Base-by-base conservation (phyloP, 2,888 invertebrate genomes). In the Microdon myrmicae region DNA sequence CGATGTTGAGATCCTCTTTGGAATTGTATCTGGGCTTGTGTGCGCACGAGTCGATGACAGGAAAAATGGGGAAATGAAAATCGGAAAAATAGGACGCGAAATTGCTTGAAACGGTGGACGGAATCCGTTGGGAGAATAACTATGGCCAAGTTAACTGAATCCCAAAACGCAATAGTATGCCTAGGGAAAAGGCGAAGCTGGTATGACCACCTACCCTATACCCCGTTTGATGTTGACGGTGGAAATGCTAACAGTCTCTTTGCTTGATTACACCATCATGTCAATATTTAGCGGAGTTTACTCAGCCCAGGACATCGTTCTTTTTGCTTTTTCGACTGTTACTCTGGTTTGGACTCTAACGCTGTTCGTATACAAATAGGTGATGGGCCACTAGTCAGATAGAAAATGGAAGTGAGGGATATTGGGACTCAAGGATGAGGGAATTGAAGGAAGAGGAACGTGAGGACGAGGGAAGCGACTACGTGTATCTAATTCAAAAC, bases 61-160 rank as follows among this genome's bases (percentile, higher is more conserved):
- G 43, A 56, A 58, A 64, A 64, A 58, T 64, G 58, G 64, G 58
- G 58, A n/a, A n/a, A n/a, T n/a, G n/a, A n/a, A n/a, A n/a, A n/a
- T n/a, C n/a, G n/a, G 45, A 51, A 64, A 51, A 51, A 64, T 56
- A n/a, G 56, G 58, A 56, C 64, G 37, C 38, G 64, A 45, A 49
- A 39, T n/a, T 29, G 41, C 25, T n/a, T 13, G 1, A 10, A 44
- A 34, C 23, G 35, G 31, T 10, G 35, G 19, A n/a, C 13, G 31
- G 25, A 13, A 41, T 20, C n/a, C 13, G 13, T 23, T 20, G 22
- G 9, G 10, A 20, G 17, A 31, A n/a, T 28, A 34, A 51, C 37
- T 39, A 14, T 29, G 55, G 45, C 39, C 38, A 45, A 64, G 39
- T 48, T 28, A 60, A 54, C 60, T 32, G 48, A 39, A 55, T 44